Conservation (phyloP, 2,113 vertebrate genomes). For the Pipra filicauda region DNA sequence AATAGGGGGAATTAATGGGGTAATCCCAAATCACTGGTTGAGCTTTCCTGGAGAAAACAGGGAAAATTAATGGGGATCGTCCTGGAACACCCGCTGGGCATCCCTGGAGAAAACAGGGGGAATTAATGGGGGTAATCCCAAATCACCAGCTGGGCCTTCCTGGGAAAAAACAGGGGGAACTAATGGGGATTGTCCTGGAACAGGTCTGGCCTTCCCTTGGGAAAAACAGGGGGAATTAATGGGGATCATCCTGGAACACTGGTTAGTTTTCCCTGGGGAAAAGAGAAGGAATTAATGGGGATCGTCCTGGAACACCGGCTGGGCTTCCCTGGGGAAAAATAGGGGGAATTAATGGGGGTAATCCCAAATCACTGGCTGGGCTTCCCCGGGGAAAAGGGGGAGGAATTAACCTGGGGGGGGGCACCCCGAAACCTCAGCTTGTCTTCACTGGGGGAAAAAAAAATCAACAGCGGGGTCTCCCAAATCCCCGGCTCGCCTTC, state of each 20-base stretch:
- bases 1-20: not conserved
- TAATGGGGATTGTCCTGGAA: no score
- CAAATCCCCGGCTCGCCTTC: not conserved
- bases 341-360: not conserved
- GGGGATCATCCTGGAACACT: no score
- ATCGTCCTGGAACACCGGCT: not conserved
- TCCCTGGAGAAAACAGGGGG: no score
- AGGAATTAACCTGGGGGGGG: no score
- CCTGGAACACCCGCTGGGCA: no score
- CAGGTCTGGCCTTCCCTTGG: not conserved
- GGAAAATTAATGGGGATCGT: no score
- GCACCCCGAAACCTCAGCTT: no score
- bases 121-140: no score
- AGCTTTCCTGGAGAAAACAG: no score
- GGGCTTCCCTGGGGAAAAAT: not conserved
- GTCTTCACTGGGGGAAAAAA: not conserved
- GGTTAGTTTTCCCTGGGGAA: not conserved
- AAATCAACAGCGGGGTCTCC: not conserved
- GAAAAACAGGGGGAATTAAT: not conserved
- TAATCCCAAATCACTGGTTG: no score
- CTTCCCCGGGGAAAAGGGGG: not conserved
- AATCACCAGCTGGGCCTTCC: no score
- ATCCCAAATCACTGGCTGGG: rapidly evolving
- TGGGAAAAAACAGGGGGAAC: no score
- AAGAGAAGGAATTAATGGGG: not conserved